Percentiles rank a stretch among this genome's conserved stretches.
Evolutionary conservation across 2,797 vertebrate species (phyloP).

Genomic region (Cossypha polioptera): DNA sequence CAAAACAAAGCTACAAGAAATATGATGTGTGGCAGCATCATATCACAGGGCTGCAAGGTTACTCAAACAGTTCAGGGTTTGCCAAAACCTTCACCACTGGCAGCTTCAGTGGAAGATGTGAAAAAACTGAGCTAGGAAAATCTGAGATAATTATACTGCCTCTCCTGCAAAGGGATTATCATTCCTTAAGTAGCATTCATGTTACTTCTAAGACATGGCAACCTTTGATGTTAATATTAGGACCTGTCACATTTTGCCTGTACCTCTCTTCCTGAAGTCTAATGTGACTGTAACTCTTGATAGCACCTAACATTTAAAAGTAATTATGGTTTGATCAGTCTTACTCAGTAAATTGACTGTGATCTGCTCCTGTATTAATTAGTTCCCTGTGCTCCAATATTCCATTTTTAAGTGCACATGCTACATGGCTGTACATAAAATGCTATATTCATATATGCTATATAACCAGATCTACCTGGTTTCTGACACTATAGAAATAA

Average conservation of each 20-base stretch:
- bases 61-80: neutral
- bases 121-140: neutral
- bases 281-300: neutral
- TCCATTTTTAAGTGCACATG: neutral
- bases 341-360: neutral
- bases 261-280: neutral
- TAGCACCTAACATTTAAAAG: neutral
- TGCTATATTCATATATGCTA: neutral
- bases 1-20: neutral
- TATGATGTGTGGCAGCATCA: rapidly evolving
- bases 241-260: neutral
- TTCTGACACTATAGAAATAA: neutral
- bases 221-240: neutral
- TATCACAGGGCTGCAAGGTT: neutral
- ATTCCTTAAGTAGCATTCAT: neutral
- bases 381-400: neutral
- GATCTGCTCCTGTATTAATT: neutral
- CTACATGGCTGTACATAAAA: neutral
- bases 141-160: neutral
- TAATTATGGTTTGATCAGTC: neutral
- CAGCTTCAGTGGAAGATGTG: neutral
- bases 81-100: rapidly evolving
- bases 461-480: neutral
- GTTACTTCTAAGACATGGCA: neutral
- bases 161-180: neutral